Conservation (phyloP, 1,140 invertebrate species). For the Plectrocnemia conspersa region DNA sequence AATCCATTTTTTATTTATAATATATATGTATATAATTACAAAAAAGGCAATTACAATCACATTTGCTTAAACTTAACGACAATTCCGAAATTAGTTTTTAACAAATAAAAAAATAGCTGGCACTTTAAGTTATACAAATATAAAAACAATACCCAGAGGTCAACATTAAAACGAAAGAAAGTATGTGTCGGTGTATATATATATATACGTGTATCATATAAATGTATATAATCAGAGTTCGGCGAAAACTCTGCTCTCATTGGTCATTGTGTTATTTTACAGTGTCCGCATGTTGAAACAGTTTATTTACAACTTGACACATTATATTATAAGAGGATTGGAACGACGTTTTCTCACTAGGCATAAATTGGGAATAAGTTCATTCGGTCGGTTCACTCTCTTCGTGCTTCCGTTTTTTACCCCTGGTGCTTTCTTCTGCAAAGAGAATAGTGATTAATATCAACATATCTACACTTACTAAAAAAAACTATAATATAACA, state of each 20-base stretch:
- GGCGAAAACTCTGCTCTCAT: conserved; percentile 22
- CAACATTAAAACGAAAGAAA: conserved; percentile 32
- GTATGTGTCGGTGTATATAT: conserved; percentile 14
- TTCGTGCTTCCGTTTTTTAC: conserved; percentile 53
- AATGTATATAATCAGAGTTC: conserved; percentile 17
- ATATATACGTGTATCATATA: conserved; percentile 31
- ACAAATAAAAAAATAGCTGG: conserved; percentile 34
- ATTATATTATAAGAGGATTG: conserved; percentile 26
- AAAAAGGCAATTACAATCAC: not conserved
- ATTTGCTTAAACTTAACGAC: conserved; percentile 26
- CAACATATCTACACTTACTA: conserved; percentile 8
- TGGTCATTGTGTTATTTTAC: conserved; percentile 26
- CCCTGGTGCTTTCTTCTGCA: conserved; percentile 50
- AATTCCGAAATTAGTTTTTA: conserved; percentile 32
- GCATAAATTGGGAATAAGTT: conserved; percentile 36
- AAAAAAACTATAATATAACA: conserved; percentile 8
- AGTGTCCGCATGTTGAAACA: conserved; percentile 6
- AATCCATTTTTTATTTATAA: too few relatives aligned
- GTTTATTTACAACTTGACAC: conserved; percentile 29
- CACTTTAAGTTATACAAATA: conserved; percentile 31
- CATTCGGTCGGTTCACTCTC: conserved; percentile 44
- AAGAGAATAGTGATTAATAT: conserved; percentile 7
- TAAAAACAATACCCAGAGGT: conserved; percentile 33
- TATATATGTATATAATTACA: not conserved
- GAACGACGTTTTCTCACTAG: conserved; percentile 31